phyloP scores from a whole-genome alignment of 2,797 vertebrate genomes.

The Moxostoma hubbsi region DNA sequence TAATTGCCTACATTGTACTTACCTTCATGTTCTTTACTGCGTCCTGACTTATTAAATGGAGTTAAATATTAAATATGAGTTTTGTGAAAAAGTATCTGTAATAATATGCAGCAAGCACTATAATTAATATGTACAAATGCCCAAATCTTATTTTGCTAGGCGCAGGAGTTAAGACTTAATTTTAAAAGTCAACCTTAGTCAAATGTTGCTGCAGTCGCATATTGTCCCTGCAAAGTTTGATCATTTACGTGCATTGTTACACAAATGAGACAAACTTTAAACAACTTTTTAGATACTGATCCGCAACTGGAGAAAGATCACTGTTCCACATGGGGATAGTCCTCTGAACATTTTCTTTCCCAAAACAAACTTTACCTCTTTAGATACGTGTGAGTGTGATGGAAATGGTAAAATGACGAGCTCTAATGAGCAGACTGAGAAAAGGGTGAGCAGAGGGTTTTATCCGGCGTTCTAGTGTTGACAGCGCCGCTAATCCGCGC shows the following conservation, averaged over 20 bases:
- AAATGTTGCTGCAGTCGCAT: no score
- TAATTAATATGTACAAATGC: no score
- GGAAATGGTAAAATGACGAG: conserved; percentile 71
- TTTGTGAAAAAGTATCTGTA: no score
- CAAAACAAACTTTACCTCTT: conserved; percentile 12
- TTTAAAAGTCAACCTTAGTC: no score
- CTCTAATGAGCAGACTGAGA: conserved; percentile 61
- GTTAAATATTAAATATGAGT: no score
- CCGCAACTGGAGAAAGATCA: conserved; percentile 25
- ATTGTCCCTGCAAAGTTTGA: no score
- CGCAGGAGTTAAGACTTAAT: no score
- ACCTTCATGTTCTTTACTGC: no score
- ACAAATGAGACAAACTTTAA: background rate
- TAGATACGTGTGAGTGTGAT: conserved; percentile 63
- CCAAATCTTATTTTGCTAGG: no score
- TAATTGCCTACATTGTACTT: no score
- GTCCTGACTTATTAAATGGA: no score
- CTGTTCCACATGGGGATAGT: conserved; percentile 18
- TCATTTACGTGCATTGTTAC: background rate
- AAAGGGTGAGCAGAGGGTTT: conserved; percentile 79
- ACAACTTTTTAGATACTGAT: background rate
- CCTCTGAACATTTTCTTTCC: background rate
- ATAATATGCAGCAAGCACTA: no score
- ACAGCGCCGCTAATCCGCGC: conserved; percentile 97
- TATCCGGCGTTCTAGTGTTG: conserved; percentile 93